Conservation (phyloP, 2,888 invertebrate genomes). For the Agrenia bidenticulata region DNA sequence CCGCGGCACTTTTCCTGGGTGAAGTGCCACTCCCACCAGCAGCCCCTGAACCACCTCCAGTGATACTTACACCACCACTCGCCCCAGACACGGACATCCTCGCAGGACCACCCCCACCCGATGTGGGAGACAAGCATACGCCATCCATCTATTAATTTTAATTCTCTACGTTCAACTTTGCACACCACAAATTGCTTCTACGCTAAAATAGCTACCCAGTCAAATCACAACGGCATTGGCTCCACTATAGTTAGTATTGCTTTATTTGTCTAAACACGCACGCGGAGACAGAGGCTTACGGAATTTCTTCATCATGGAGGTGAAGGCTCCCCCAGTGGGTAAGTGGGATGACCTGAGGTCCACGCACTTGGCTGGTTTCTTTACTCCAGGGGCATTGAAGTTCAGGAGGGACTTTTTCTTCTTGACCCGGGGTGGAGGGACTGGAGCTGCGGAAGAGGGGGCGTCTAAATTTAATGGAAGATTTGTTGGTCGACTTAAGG, state of each 20-base stretch:
- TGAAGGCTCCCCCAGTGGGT: conserved; percentile 34
- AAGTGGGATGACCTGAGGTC: conserved; percentile 59
- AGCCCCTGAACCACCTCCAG: conserved; percentile 45
- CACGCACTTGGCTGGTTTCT: conserved; percentile 48
- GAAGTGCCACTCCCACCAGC: conserved; percentile 53
- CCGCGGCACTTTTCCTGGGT: conserved; percentile 55
- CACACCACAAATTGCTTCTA: conserved; percentile 14
- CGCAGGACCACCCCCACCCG: conserved; percentile 31
- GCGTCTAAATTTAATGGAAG: conserved; percentile 27
- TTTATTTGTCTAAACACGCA: no score
- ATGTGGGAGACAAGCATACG: conserved; percentile 69
- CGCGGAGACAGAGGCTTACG: conserved; percentile 42
- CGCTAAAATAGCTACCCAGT: conserved; percentile 15
- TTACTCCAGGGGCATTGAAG: not conserved
- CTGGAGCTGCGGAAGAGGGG: conserved; percentile 16
- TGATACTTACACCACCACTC: conserved; percentile 35
- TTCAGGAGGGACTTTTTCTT: conserved; percentile 34
- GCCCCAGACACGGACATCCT: conserved; percentile 47
- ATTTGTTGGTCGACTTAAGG: conserved; percentile 37
- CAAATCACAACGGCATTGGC: conserved; percentile 41
- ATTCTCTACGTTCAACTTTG: conserved; percentile 21
- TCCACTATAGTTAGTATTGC: conserved; percentile 30
- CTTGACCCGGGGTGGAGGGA: conserved; percentile 38
- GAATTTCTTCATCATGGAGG: conserved; percentile 50
- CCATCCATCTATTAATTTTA: conserved; percentile 70